A percentile compares a stretch with the other conserved stretches of the same genome.
Conservation (phyloP, 2,797 vertebrate species). For the Balearica regulorum region DNA sequence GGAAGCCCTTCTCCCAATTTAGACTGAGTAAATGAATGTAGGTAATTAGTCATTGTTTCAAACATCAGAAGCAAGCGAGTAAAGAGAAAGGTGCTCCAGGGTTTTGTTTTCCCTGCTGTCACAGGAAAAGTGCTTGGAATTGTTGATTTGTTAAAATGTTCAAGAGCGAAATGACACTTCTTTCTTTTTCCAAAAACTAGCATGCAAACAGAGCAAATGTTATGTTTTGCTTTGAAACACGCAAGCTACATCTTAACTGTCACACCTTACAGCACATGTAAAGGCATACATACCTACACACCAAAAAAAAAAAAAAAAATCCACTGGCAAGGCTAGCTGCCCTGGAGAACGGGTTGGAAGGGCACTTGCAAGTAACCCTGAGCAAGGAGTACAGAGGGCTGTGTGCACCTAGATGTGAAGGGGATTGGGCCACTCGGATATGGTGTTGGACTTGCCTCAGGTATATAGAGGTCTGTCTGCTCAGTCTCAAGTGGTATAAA, state of each 20-base stretch:
- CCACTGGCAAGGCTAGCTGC: not conserved
- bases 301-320: too few relatives aligned
- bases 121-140: not conserved
- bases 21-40: not conserved
- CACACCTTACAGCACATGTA: accelerated
- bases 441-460: accelerated
- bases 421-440: not conserved
- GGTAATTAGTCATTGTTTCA: not conserved
- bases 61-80: not conserved
- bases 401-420: not conserved
- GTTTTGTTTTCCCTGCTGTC: not conserved
- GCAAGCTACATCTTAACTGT: not conserved
- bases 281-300: not conserved
- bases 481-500: not conserved
- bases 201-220: not conserved
- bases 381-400: not conserved
- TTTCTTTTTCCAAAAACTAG: not conserved
- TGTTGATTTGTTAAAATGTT: not conserved
- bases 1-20: not conserved
- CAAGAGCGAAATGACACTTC: not conserved
- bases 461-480: not conserved
- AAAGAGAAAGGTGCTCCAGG: not conserved
- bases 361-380: not conserved
- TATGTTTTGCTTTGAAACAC: not conserved
- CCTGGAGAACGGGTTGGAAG: not conserved